Percentiles rank a stretch among this genome's conserved stretches.
phyloP scores from a whole-genome alignment of 2,888 invertebrate species.

The Druceiella hillmani region DNA sequence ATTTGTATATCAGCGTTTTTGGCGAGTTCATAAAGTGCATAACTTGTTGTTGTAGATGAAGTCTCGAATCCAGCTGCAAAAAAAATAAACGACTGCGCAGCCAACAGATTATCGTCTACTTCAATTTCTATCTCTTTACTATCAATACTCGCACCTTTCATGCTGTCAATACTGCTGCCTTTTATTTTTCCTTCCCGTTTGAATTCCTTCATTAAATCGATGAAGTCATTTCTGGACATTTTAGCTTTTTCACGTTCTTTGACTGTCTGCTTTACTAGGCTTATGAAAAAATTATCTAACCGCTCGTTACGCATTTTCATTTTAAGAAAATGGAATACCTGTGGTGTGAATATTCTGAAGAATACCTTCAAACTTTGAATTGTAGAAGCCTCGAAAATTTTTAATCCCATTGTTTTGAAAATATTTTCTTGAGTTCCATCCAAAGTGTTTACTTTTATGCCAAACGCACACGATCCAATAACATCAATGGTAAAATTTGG shows the following conservation, averaged over 20 bases:
- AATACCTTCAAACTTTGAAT: background rate
- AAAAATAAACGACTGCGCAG: slow-evolving; percentile 43
- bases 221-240: background rate
- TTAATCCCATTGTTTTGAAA: background rate
- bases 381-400: background rate
- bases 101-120: slow-evolving; percentile 32
- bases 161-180: no score
- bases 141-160: background rate
- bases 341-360: background rate
- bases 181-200: background rate
- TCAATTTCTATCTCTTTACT: slow-evolving; percentile 1
- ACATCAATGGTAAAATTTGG: background rate
- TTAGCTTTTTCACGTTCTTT: background rate
- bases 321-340: background rate
- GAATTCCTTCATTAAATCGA: slow-evolving; percentile 1
- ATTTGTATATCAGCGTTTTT: slow-evolving; percentile 38
- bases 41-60: slow-evolving; percentile 41
- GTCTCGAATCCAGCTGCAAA: slow-evolving; percentile 50
- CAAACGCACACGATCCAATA: slow-evolving; percentile 2
- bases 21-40: slow-evolving; percentile 42
- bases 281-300: slow-evolving; percentile 1
- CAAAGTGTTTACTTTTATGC: background rate
- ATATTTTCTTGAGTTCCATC: no score
- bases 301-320: background rate
- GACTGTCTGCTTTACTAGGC: background rate